Base-by-base conservation (phyloP, 1,140 invertebrate genomes). In the Drosophila orena region DNA sequence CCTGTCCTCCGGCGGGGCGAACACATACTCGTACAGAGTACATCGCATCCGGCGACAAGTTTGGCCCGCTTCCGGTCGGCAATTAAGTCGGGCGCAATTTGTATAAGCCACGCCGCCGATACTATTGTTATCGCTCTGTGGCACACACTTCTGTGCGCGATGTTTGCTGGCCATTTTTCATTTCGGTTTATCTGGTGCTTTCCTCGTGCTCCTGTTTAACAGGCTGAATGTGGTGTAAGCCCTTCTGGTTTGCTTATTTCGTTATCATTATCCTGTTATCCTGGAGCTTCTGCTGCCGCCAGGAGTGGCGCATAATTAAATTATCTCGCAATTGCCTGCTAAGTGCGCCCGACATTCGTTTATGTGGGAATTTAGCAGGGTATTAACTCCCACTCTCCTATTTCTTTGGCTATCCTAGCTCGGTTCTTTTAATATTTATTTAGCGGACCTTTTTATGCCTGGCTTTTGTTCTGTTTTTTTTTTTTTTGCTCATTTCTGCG, bases 221-320 rank as follows among this genome's bases (percentile, higher is more conserved):
- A 60, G 52, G 27, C 59, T 42, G 43, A 47, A 15, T 53, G 61
- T 42, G 54, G 69, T 70, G 46, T 71, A 68, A 85, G 65, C 77
- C 75, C 70, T 79, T 85, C 79, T 52, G 74, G 61, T 68, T 84
- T 68, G 73, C 79, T 83, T 88, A 88, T 88, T 88, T 77, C 68
- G 84, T 83, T 88, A 88, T 83, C 79, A 88, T 88, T 89, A 88
- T 88, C 84, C 83, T 79, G 83, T 89, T 88, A 89, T 88, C 75
- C 79, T 77, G 73, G 53, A 42, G 15, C 50, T 38, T 14, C n/a
- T 52, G 44, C 46, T 42, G 22, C 49, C 47, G 52, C 68, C 43
- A 70, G 68, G 11, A 72, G 72, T 54, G 80, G 43, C 64, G 76
- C 77, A 65, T 88, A 88, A 88, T 88, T 88, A 88, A 88, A 88